Evolutionary conservation across 2,888 invertebrate species (phyloP), one percentile per base, ranked within the genome.

Genomic region (Trichogramma evanescens): DNA sequence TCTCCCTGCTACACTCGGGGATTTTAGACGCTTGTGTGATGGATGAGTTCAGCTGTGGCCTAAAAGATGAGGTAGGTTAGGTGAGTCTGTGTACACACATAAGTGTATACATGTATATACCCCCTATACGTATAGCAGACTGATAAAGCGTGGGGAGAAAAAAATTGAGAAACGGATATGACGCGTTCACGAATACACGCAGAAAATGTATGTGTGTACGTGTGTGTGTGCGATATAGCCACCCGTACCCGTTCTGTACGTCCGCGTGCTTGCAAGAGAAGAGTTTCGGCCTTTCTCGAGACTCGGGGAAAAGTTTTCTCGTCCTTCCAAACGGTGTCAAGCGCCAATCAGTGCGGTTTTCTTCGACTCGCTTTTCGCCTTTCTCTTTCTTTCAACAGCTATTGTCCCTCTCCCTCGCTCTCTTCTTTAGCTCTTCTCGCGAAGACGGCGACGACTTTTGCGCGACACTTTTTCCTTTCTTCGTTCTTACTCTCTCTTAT

Each of bases 1-100:
- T 1, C 26, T 26, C 26, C 26, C 26, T 26, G 3, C 26, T 26
- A 26, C 26, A 26, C 26, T 26, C 26, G 26, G 26, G 26, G 26
- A 26, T 26, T 26, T 26, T 26, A 26, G 26, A 43, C 43, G 53
- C 50, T 43, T 48, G 44, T 9, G 53, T 57, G 62, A 63, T 54
- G 51, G 51, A 59, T 62, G 59, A 48, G 46, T n/a, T 49, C 26
- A 26, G 13, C 50, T 50, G 5, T 38, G 46, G 44, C n/a, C 48
- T 48, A 44, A 58, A 56, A 54, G 45, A 46, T 7, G 53, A 9
- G 9, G 13, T 5, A 50, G 8, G 45, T 41, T 40, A 26, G 40
- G 50, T 5, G 8, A 49, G 26, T 26, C 3, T 26, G 26, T 26
- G 26, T 26, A 26, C 26, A 26, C 26, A 26, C 26, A 26, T 26